A percentile compares a stretch with the other conserved stretches of the same genome.
These are phyloP conservation scores for Manis crassicaudata DNA, from an alignment of 2,797 vertebrate genomes.

Conservation along the genomic window DNA sequence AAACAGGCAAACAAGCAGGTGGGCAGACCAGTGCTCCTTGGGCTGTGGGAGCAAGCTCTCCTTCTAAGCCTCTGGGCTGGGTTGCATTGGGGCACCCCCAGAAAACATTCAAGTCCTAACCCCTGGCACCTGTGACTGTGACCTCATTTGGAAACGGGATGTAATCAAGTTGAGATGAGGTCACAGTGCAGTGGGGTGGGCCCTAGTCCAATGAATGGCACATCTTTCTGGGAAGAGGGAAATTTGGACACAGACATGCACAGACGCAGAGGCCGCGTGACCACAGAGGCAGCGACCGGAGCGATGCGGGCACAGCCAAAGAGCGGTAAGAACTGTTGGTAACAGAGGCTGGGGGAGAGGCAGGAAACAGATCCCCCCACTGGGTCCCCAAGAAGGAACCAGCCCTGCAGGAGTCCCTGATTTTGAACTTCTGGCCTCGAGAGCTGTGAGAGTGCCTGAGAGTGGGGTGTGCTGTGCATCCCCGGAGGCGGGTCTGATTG, in stretches of 20 bases:
- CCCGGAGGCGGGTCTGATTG: fast-evolving
- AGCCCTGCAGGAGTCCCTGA: background rate
- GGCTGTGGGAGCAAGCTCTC: background rate
- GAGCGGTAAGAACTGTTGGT: background rate
- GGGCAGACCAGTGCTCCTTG: fast-evolving
- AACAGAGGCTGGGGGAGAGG: background rate
- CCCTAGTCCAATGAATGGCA: background rate
- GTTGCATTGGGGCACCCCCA: fast-evolving
- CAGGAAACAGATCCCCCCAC: too few species aligned
- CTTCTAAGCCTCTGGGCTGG: background rate
- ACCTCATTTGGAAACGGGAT: background rate
- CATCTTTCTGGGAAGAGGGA: background rate
- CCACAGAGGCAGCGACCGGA: fast-evolving
- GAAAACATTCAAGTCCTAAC: background rate
- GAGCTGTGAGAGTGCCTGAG: background rate
- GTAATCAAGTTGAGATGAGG: background rate
- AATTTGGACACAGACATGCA: background rate
- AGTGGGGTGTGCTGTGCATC: too few species aligned
- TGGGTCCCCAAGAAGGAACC: background rate
- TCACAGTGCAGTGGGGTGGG: background rate
- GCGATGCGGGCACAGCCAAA: background rate
- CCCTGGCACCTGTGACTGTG: background rate
- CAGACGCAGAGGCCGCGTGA: fast-evolving
- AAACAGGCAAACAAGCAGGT: background rate
- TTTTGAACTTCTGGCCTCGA: background rate